These are phyloP conservation scores for Heliconius hewitsoni DNA, from an alignment of 1,140 invertebrate species.

Conservation along the genomic window DNA sequence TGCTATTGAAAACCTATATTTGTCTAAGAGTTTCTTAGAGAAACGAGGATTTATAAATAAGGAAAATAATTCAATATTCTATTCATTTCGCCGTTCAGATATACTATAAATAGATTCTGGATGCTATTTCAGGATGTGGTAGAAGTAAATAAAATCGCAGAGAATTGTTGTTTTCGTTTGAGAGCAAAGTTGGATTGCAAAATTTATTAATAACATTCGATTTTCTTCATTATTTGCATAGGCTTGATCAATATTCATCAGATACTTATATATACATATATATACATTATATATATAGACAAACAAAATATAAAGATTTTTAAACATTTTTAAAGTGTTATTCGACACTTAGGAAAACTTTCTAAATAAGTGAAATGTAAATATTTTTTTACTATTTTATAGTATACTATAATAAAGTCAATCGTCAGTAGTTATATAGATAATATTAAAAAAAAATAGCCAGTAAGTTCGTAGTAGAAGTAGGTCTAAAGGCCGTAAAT, in stretches of 20 bases:
- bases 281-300: too few species aligned
- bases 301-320: too few species aligned
- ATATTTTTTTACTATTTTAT: too few species aligned
- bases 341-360: too few species aligned
- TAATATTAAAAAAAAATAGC: neutral
- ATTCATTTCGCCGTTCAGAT: neutral
- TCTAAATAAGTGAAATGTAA: too few species aligned
- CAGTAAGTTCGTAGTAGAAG: neutral
- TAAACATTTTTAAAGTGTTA: too few species aligned
- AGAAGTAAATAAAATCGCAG: neutral
- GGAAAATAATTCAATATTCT: slow-evolving; percentile 18
- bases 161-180: neutral
- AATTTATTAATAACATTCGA: neutral
- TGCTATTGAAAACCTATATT: slow-evolving; percentile 37
- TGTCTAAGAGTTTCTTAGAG: slow-evolving; percentile 24
- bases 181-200: neutral
- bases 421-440: neutral
- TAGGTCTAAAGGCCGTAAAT: neutral
- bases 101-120: neutral
- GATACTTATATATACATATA: too few species aligned
- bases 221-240: neutral
- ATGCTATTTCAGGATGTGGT: neutral
- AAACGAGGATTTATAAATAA: slow-evolving; percentile 32
- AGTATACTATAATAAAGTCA: too few species aligned
- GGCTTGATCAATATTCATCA: too few species aligned